Evolutionary conservation across 2,797 vertebrate genomes (phyloP).

Genomic region (Carduelis carduelis): DNA sequence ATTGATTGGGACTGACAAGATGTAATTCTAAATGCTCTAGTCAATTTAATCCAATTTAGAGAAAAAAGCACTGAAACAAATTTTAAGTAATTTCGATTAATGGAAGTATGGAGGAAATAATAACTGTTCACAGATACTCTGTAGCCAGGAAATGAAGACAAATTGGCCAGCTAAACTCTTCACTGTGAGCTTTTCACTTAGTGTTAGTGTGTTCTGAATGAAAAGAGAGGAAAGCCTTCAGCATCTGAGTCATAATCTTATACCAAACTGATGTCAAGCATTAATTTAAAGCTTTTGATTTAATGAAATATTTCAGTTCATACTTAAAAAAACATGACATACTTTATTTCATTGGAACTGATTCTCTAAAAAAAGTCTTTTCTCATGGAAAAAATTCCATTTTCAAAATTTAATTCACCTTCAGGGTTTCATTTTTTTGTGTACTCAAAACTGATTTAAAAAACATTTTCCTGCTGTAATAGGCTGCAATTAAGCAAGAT

Average conservation of each 20-base stretch:
- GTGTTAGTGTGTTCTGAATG: conserved; percentile 35
- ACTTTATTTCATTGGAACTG: background rate
- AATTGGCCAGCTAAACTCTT: conserved; percentile 31
- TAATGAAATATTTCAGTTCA: background rate
- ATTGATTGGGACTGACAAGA: conserved; percentile 80
- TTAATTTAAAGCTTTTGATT: background rate
- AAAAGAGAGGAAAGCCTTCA: conserved; percentile 8
- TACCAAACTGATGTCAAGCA: background rate
- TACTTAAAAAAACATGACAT: background rate
- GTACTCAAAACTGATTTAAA: background rate
- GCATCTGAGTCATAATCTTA: background rate
- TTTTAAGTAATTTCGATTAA: background rate
- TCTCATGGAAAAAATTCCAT: background rate
- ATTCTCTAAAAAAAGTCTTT: background rate
- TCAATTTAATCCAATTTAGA: conserved; percentile 86
- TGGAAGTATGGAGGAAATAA: conserved; percentile 37
- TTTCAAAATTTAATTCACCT: background rate
- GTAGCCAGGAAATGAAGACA: conserved; percentile 48
- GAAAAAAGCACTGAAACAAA: conserved; percentile 71
- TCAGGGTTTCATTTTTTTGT: background rate
- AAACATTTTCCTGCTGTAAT: background rate
- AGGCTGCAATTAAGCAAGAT: background rate
- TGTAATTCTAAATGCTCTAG: conserved; percentile 85
- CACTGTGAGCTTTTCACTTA: conserved; percentile 16
- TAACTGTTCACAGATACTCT: conserved; percentile 40